phyloP scores from a whole-genome alignment of 2,113 vertebrate genomes.

The Perccottus glenii region DNA sequence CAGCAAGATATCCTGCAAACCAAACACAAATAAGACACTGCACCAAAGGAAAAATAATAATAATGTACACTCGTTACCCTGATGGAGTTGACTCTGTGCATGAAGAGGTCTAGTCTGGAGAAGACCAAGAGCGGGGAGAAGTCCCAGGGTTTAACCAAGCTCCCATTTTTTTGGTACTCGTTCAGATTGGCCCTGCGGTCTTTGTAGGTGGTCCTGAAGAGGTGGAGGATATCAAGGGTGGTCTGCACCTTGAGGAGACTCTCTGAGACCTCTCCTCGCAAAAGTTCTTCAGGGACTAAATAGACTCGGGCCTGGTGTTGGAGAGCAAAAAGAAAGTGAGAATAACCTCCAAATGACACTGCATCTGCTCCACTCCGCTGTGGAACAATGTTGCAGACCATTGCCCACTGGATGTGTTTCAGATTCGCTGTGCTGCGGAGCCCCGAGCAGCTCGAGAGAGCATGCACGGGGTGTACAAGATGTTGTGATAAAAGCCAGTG shows the following conservation, averaged over 20 bases:
- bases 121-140: constrained; percentile 85
- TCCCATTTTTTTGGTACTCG: constrained; percentile 76
- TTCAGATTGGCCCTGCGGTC: constrained; percentile 78
- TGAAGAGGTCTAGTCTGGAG: constrained; percentile 81
- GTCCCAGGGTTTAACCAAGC: constrained; percentile 81
- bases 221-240: constrained; percentile 74
- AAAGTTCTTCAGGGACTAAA: constrained; percentile 86
- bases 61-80: constrained; percentile 75
- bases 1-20: constrained; percentile 82
- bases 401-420: no score
- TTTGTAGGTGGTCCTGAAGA: constrained; percentile 80
- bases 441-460: no score
- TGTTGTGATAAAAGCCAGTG: no score
- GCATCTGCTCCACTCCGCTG: no score
- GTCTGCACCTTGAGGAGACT: constrained; percentile 82
- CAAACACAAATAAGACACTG: background rate
- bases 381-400: no score
- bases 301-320: constrained; percentile 79
- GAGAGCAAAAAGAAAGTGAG: constrained; percentile 1
- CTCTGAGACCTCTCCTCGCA: constrained; percentile 87
- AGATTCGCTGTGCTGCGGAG: no score
- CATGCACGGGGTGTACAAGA: no score
- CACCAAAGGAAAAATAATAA: background rate
- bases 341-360: background rate
- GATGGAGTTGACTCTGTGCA: constrained; percentile 77